A percentile compares a stretch with the other conserved stretches of the same genome.
Conservation (phyloP, 2,888 invertebrate genomes). For the Philonicus albiceps region DNA sequence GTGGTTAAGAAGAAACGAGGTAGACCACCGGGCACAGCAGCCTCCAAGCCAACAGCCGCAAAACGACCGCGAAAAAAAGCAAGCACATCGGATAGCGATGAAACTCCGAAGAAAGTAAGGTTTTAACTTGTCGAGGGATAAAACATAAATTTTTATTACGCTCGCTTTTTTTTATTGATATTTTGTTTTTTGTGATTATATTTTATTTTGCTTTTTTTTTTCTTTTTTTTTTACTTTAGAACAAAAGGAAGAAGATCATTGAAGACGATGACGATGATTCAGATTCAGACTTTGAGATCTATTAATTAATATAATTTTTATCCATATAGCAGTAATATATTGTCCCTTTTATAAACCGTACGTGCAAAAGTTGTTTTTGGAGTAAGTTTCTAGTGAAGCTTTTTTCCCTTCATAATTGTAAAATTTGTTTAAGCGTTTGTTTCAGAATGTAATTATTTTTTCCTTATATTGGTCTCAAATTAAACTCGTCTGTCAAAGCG, state of each 20-base stretch:
- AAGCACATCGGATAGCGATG: constrained; percentile 52
- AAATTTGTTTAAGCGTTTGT: background rate
- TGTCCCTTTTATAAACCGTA: background rate
- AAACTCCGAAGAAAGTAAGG: constrained; percentile 53
- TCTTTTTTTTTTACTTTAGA: background rate
- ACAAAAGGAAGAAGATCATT: constrained; percentile 15
- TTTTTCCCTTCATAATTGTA: background rate
- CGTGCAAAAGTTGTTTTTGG: background rate
- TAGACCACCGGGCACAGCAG: background rate
- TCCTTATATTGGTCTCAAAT: background rate
- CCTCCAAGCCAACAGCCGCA: background rate
- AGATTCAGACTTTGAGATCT: constrained; percentile 52
- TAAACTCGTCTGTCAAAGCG: background rate
- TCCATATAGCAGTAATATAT: background rate
- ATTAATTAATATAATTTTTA: background rate
- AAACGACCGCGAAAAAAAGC: constrained; percentile 53
- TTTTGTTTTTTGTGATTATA: background rate
- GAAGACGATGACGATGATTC: constrained; percentile 52
- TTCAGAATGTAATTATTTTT: background rate
- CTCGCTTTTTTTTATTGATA: background rate
- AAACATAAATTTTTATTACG: background rate
- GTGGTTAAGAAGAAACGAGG: constrained; percentile 51
- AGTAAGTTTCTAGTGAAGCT: background rate
- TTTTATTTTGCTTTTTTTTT: background rate
- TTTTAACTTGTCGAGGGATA: background rate